These are phyloP conservation scores for Trinorchestia longiramus DNA, from an alignment of 1,140 invertebrate genomes.

Conservation along the genomic window DNA sequence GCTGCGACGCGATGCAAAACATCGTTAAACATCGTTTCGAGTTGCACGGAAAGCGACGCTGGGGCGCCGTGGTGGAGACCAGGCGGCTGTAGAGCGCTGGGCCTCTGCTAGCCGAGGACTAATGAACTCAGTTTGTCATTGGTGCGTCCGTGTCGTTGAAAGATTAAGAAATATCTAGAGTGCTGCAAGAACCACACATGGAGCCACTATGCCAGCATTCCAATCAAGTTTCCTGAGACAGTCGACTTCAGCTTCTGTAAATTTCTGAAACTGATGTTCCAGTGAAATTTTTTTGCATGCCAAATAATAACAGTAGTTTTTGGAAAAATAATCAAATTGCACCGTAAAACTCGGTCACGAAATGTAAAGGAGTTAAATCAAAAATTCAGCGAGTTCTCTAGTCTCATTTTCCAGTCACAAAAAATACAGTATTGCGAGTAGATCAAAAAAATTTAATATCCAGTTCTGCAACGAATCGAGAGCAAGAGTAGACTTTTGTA, in stretches of 20 bases:
- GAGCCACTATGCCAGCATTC: background rate
- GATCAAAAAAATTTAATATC: too few species aligned
- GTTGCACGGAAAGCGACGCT: background rate
- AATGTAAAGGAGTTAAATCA: background rate
- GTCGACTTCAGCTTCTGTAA: background rate
- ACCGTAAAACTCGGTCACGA: background rate
- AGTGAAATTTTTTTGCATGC: background rate
- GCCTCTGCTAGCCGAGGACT: background rate
- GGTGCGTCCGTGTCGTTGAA: background rate
- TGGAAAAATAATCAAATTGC: background rate
- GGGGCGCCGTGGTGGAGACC: background rate
- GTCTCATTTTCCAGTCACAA: too few species aligned
- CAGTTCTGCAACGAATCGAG: too few species aligned
- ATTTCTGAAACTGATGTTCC: background rate
- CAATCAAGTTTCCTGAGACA: background rate
- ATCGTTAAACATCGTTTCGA: conserved; percentile 33
- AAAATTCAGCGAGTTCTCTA: background rate
- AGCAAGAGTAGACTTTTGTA: background rate
- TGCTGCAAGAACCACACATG: background rate
- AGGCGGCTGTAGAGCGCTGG: background rate
- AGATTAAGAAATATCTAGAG: background rate
- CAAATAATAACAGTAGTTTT: background rate
- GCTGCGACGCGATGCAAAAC: conserved; percentile 26
- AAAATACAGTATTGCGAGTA: too few species aligned
- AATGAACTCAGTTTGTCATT: background rate